Percentiles rank a stretch among this genome's conserved stretches.
These are phyloP conservation scores for Gymnodraco acuticeps DNA, from an alignment of 2,797 vertebrate genomes.

Conservation along the genomic window DNA sequence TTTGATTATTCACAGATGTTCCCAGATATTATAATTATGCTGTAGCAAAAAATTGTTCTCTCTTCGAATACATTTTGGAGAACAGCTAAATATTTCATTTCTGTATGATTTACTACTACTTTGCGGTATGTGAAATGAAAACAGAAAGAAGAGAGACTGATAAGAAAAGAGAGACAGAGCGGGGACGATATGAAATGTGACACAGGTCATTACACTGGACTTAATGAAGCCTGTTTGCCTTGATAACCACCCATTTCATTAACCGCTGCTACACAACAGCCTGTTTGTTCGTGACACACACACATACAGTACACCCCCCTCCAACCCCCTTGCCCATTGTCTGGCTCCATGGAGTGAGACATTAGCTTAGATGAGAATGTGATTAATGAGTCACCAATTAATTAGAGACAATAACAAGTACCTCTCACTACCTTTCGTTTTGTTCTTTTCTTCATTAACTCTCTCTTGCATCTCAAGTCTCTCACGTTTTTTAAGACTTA, in stretches of 20 bases:
- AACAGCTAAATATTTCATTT: background rate
- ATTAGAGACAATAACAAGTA: slow-evolving; percentile 66
- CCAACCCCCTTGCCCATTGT: slow-evolving; percentile 29
- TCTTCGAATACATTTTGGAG: background rate
- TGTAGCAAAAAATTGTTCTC: too few species aligned
- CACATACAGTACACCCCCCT: slow-evolving; percentile 15
- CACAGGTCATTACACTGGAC: slow-evolving; percentile 74
- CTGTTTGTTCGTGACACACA: slow-evolving; percentile 38
- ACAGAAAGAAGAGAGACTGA: background rate
- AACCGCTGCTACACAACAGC: slow-evolving; percentile 52
- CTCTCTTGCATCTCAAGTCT: background rate
- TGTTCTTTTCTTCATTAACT: background rate
- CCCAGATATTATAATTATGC: background rate
- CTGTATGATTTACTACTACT: background rate
- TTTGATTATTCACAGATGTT: background rate
- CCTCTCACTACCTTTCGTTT: slow-evolving; percentile 35
- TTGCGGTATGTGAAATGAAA: background rate
- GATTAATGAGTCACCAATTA: slow-evolving; percentile 71
- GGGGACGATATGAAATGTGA: slow-evolving; percentile 56
- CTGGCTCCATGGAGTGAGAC: slow-evolving; percentile 56
- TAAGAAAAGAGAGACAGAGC: slow-evolving; percentile 15
- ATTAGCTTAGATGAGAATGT: slow-evolving; percentile 61
- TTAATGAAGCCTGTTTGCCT: slow-evolving; percentile 74
- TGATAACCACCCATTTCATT: slow-evolving; percentile 76
- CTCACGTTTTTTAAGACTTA: too few species aligned